Percentiles rank a stretch among this genome's conserved stretches.
Evolutionary conservation across 2,888 invertebrate species (phyloP).

Genomic region (Lissonota sp.): DNA sequence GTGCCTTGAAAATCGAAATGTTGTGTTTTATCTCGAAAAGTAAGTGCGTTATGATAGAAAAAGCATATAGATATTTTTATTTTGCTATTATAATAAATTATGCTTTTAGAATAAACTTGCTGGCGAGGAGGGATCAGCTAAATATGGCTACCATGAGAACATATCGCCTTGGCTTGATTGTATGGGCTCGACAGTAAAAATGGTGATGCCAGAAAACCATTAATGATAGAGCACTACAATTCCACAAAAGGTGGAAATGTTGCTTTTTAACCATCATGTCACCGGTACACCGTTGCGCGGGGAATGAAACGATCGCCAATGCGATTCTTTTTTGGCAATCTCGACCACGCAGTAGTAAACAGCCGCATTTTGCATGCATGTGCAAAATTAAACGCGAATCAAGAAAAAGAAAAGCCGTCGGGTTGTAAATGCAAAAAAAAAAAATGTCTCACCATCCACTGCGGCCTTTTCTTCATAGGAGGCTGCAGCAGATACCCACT

Average conservation of each 20-base stretch:
- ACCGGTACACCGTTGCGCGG: background rate
- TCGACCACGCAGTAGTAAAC: constrained; percentile 21
- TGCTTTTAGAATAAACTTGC: constrained; percentile 12
- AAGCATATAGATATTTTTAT: too few relatives aligned
- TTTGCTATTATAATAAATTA: too few relatives aligned
- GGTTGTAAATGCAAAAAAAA: constrained; percentile 14
- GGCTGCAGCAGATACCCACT: constrained; percentile 9
- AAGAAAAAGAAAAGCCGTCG: background rate
- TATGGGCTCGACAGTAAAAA: constrained; percentile 33
- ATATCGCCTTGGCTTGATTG: constrained; percentile 44
- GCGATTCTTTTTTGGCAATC: constrained; percentile 7
- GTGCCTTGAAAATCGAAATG: too few relatives aligned
- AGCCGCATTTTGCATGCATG: constrained; percentile 4
- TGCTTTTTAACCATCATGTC: background rate
- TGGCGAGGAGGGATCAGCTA: background rate
- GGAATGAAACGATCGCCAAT: background rate
- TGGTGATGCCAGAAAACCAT: constrained; percentile 37
- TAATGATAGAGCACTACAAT: constrained; percentile 42
- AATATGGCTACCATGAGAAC: constrained; percentile 5
- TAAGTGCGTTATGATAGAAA: too few relatives aligned
- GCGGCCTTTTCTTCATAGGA: constrained; percentile 14
- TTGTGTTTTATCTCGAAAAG: too few relatives aligned
- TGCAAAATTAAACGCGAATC: constrained; percentile 1
- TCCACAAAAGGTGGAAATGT: constrained; percentile 15
- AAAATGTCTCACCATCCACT: constrained; percentile 3